Evolutionary conservation across 2,888 invertebrate species (phyloP).

Genomic region (Macrosiphum euphorbiae): DNA sequence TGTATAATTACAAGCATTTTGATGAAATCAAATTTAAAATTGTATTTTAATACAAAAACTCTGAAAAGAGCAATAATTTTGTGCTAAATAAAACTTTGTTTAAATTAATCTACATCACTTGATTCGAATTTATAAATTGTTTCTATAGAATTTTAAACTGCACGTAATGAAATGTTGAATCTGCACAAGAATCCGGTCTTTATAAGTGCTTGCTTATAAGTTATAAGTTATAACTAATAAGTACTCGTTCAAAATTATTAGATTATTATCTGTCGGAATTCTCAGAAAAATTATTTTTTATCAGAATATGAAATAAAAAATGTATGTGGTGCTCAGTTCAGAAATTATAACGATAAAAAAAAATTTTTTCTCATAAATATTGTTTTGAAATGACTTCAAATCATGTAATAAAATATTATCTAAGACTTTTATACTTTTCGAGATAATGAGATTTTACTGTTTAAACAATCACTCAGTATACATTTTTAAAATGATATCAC

Average conservation of each 20-base stretch:
- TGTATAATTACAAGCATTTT: not conserved
- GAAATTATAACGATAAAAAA: too few relatives aligned
- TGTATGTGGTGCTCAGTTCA: too few relatives aligned
- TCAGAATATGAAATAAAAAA: too few relatives aligned
- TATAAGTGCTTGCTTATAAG: too few relatives aligned
- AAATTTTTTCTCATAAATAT: too few relatives aligned
- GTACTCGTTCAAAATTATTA: too few relatives aligned
- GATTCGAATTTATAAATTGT: not conserved
- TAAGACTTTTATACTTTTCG: not conserved
- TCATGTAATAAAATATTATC: not conserved
- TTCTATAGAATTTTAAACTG: not conserved
- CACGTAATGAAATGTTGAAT: not conserved
- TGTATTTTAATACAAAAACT: not conserved
- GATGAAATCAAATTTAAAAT: not conserved
- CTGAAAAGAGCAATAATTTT: too few relatives aligned
- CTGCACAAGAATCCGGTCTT: too few relatives aligned
- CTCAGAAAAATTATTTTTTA: too few relatives aligned
- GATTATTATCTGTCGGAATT: too few relatives aligned
- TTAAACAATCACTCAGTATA: not conserved
- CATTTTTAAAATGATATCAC: not conserved
- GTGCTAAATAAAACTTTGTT: not conserved
- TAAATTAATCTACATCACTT: not conserved
- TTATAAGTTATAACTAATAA: too few relatives aligned
- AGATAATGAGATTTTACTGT: not conserved
- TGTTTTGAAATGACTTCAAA: not conserved